Base-by-base conservation (phyloP, 1,140 invertebrate species). In the Cydia strobilella region DNA sequence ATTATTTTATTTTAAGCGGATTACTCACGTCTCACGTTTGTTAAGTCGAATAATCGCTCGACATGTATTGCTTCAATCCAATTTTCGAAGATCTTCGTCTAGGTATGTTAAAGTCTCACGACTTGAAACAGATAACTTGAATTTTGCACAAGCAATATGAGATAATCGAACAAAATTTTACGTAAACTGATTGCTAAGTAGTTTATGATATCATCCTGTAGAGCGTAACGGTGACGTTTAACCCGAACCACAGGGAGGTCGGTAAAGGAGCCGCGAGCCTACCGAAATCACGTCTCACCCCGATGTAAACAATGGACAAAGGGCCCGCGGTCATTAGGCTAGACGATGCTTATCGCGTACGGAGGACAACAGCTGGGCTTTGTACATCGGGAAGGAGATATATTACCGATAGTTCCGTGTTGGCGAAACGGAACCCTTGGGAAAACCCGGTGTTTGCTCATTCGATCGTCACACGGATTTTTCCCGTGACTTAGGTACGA, bases 241-340 rank as follows among this genome's bases (percentile, higher is more conserved):
- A 65, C 63, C 63, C 65, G 65, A 35, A 69, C 27, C 39, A 45
- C 65, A 7, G 59, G 74, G 74, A 74, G 74, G 74, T 74, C 74
- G 62, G 35, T 62, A 74, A 74, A 66, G 74, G 63, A n/a, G 63
- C 74, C 74, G 74, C 74, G 59, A 45, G 74, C 63, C 59, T 74
- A 62, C 74, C 73, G 63, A 65, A 74, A 65, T 74, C 74, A 74
- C 74, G 74, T 74, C 54, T 31, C 73, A 62, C 74, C 74, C 74
- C 62, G 35, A 65, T 59, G 74, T 66, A 74, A 74, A 74, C 74
- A 74, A 74, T 74, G 59, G 74, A 74, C 74, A 74, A 74, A 74
- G 62, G 35, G 35, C 31, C 73, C 74, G 74, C 74, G 23, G 73
- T 20, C 51, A 59, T 59, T 74, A 59, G 48, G 73, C 73, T 62